phyloP scores from a whole-genome alignment of 1,140 invertebrate genomes.

The Piezodorus guildinii region DNA sequence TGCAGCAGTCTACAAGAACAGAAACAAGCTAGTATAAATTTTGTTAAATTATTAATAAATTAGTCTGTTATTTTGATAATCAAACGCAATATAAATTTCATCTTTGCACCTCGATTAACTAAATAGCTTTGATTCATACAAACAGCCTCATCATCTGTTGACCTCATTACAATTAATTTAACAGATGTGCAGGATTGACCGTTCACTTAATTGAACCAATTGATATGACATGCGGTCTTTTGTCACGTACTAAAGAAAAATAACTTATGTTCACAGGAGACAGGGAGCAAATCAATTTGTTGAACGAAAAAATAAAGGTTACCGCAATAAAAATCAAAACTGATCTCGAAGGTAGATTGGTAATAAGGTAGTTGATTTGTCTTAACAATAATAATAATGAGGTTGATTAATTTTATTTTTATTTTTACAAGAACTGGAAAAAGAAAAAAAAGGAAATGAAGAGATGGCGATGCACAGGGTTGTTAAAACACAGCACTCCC shows the following conservation, averaged over 20 bases:
- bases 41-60: too few relatives aligned
- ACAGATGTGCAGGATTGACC: neutral
- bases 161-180: neutral
- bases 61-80: neutral
- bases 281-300: neutral
- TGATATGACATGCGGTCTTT: neutral
- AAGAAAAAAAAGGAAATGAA: conserved; percentile 9
- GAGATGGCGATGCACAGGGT: conserved; percentile 28
- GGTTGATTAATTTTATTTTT: neutral
- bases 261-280: conserved; percentile 6
- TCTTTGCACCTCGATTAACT: neutral
- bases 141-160: too few relatives aligned
- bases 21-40: conserved; percentile 2
- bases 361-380: too few relatives aligned
- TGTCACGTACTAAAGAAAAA: conserved; percentile 2
- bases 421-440: conserved; percentile 6
- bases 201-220: conserved; percentile 11
- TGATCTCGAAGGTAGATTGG: neutral
- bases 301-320: neutral
- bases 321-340: neutral
- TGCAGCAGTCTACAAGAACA: conserved; percentile 11
- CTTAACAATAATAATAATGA: too few relatives aligned
- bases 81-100: neutral
- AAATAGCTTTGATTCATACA: too few relatives aligned
- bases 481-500: conserved; percentile 11